Base-by-base conservation (phyloP, 2,888 invertebrate genomes). In the Listrodromus nycthemerus region DNA sequence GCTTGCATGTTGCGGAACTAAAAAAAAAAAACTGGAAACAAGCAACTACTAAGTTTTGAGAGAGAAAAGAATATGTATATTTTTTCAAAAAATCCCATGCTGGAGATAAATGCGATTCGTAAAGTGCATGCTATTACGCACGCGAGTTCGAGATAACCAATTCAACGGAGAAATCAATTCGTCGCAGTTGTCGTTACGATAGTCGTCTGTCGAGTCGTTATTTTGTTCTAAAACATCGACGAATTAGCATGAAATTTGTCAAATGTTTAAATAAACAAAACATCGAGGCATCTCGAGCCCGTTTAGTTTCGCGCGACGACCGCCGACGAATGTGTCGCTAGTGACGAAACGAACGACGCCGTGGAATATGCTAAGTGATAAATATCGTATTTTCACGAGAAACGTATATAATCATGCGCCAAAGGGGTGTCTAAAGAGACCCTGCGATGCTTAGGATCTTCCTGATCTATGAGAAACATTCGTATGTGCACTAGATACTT, bases 331-430 rank as follows among this genome's bases (percentile, higher is more conserved):
- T 13, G 37, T 48, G 78, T 81, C 84, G 81, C 84, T 75, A 19
- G 24, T 19, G 30, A 27, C 48, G 21, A 27, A 16, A 63, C 81
- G 85, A 87, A 48, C 70, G 87, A 85, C 82, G 85, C 77, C 55
- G 80, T 86, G 83, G 82, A 85, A 87, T 81, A 78, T 65, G 52
- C 21, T 48, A 45, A n/a, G 50, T n/a, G 33, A 83, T 73, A 80
- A 79, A 50, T 55, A 65, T 58, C 27, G 45, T 65, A 84, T 89
- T 85, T 76, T 63, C 13, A 24, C n/a, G 48, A 58, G 45, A 63
- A 55, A 79, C 81, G 79, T 84, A 66, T 71, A 50, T 79, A 85
- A 86, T 83, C 88, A 88, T 89, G 89, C 88, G 73, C 82, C 84
- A 88, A 76, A 30, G 30, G 37, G 66, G 50, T 71, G 27, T 63